phyloP scores from a whole-genome alignment of 2,797 vertebrate genomes.

The Sardinella longiceps region DNA sequence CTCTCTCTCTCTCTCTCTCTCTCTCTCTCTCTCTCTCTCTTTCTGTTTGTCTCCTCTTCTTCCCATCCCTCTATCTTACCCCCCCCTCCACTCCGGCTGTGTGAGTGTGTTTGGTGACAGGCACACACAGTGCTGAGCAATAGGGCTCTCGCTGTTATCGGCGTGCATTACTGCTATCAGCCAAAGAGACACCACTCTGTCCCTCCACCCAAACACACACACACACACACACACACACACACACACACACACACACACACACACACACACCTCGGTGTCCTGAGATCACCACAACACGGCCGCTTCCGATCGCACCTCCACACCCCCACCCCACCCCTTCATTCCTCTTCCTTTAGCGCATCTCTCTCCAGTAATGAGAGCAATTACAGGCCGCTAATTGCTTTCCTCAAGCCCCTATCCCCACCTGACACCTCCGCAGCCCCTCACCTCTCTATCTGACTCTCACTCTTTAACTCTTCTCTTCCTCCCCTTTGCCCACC shows the following conservation, averaged over 20 bases:
- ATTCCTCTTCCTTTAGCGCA: not conserved
- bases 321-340: not conserved
- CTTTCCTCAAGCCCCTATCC: constrained; percentile 56
- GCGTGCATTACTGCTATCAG: constrained; percentile 6
- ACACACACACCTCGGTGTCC: not conserved
- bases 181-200: constrained; percentile 2
- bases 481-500: too few species aligned
- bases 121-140: constrained; percentile 1
- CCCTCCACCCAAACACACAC: not conserved
- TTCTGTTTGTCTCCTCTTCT: not conserved
- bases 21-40: not conserved
- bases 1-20: not conserved
- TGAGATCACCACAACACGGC: not conserved
- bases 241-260: not conserved
- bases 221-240: not conserved
- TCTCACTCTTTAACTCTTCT: not conserved
- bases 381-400: constrained; percentile 69
- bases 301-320: not conserved
- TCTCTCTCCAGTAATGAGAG: constrained; percentile 58
- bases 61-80: not conserved
- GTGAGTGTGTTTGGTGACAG: not conserved
- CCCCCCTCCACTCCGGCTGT: not conserved
- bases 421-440: constrained; percentile 44
- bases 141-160: not conserved
- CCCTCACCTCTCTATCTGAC: not conserved